Evolutionary conservation across 2,888 invertebrate species (phyloP), one percentile per base, ranked within the genome.

Genomic region (Rhamphomyia laevipes): DNA sequence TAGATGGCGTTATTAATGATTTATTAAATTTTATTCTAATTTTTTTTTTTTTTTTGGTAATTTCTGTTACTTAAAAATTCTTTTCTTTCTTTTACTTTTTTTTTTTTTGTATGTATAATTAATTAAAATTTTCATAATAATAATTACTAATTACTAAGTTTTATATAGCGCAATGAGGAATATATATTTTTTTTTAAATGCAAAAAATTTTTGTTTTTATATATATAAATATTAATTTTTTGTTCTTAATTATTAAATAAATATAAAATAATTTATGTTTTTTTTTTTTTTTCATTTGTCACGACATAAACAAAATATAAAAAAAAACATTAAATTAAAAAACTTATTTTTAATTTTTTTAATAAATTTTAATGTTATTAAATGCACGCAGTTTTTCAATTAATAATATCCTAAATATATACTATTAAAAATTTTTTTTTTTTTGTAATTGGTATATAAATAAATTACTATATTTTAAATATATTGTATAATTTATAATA

Each of bases 401-500:
- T 27, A 27, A 27, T 27, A 27, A 27, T 27, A 27, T 27, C n/a
- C n/a, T n/a, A n/a, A 27, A 27, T 11, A 40, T 12, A 18, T 40
- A 40, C 18, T 17, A 12, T 40, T 40, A 3, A 40, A 12, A 12
- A n/a, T 37, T 37, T 37, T 37, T 37, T 37, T 37, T 38, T 17
- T 16, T 17, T 40, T 40, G 17, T 40, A 40, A 40, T 40, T 40
- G 17, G 40, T 40, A 40, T 40, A 40, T 40, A 40, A 40, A 40
- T 40, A 40, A 40, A 40, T 40, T 40, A 40, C 40, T 40, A 40
- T 40, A 27, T 40, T 40, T 18, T 40, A 40, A 40, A 40, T 40
- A 40, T 40, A 40, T 40, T 40, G 40, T 18, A 40, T 18, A 38
- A 37, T 15, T 37, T 38, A 37, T 37, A 15, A 40, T 40, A 40